Conservation (phyloP, 2,888 invertebrate species). For the Eucriotettix oculatus region DNA sequence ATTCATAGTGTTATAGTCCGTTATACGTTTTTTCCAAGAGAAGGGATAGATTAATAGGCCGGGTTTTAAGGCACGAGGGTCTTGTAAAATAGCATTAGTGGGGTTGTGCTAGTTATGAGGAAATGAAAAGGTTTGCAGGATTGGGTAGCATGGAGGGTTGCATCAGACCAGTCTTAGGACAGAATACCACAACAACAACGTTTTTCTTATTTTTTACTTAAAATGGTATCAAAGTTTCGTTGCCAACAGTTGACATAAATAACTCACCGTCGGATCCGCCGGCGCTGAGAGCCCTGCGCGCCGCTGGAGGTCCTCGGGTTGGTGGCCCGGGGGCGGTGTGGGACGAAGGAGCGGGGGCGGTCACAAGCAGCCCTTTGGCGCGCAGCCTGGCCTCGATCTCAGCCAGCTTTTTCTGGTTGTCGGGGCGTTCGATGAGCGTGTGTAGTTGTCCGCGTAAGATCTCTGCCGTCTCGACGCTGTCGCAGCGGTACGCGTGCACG, state of each 20-base stretch:
- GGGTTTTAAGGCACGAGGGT: too few species aligned
- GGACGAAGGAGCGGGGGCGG: constrained; percentile 22
- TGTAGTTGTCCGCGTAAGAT: constrained; percentile 72
- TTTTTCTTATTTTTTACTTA: neutral
- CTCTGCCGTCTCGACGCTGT: constrained; percentile 82
- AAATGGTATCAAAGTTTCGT: too few species aligned
- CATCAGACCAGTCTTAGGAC: too few species aligned
- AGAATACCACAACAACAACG: neutral
- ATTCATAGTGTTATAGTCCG: too few species aligned
- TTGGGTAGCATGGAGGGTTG: too few species aligned
- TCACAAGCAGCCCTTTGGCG: constrained; percentile 23
- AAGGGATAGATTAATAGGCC: too few species aligned
- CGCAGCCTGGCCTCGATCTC: constrained; percentile 53
- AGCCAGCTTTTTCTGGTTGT: constrained; percentile 70
- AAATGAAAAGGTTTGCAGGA: too few species aligned
- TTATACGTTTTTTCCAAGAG: too few species aligned
- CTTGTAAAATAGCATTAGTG: too few species aligned
- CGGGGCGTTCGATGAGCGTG: constrained; percentile 60
- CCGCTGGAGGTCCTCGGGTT: constrained; percentile 19
- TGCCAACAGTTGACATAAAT: neutral
- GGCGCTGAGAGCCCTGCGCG: constrained; percentile 19
- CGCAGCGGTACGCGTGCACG: constrained; percentile 80
- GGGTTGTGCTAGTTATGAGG: too few species aligned
- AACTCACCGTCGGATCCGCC: constrained; percentile 9
- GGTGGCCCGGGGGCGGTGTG: constrained; percentile 20